Conservation (phyloP, 2,888 invertebrate species). For the Aporophyla nigra region DNA sequence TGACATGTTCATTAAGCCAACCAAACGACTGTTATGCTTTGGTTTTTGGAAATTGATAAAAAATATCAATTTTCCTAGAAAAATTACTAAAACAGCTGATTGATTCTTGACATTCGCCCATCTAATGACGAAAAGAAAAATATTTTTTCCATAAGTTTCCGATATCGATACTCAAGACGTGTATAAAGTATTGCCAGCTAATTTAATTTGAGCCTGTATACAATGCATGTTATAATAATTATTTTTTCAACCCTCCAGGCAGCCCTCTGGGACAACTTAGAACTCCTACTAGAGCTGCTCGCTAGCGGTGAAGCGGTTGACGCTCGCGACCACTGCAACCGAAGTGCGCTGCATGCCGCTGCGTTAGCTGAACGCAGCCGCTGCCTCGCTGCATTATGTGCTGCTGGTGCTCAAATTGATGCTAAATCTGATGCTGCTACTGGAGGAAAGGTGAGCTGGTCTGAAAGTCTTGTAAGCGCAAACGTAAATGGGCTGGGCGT, state of each 20-base stretch:
- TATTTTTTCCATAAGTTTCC: too few relatives aligned
- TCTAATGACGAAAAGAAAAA: too few relatives aligned
- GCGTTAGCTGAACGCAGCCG: constrained; percentile 94
- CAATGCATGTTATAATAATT: background rate
- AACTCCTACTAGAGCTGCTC: constrained; percentile 95
- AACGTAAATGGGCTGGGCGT: too few relatives aligned
- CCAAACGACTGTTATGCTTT: too few relatives aligned
- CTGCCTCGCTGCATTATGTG: constrained; percentile 94
- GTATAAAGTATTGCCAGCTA: too few relatives aligned
- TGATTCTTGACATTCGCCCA: too few relatives aligned
- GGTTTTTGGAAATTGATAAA: too few relatives aligned
- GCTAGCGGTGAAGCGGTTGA: constrained; percentile 93
- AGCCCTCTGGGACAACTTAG: constrained; percentile 97
- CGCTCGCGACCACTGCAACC: constrained; percentile 93
- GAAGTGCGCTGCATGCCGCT: constrained; percentile 96
- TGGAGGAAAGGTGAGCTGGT: constrained; percentile 91
- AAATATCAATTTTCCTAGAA: too few relatives aligned
- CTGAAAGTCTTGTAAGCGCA: background rate
- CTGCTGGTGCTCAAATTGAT: constrained; percentile 93
- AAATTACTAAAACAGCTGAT: too few relatives aligned
- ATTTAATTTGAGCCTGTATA: too few relatives aligned
- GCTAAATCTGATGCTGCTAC: constrained; percentile 93
- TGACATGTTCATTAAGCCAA: too few relatives aligned
- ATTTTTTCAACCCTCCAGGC: constrained; percentile 87
- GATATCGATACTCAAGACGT: too few relatives aligned